These are phyloP conservation scores for Miichthys miiuy DNA, from an alignment of 2,797 vertebrate species.

Conservation along the genomic window DNA sequence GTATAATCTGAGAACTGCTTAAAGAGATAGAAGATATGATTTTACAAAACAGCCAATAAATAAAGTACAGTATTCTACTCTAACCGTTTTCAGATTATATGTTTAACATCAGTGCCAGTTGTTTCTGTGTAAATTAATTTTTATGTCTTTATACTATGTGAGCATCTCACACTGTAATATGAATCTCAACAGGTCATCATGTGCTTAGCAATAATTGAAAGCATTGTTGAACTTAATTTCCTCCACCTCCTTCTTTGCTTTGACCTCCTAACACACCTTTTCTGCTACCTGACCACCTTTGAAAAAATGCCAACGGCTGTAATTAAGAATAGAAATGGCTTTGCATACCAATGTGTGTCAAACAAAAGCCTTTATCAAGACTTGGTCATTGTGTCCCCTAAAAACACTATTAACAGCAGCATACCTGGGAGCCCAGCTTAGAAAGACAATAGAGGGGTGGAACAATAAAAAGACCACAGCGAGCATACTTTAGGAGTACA, in stretches of 20 bases:
- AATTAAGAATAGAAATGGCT: constrained; percentile 56
- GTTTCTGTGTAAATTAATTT: constrained; percentile 10
- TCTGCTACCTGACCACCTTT: constrained; percentile 29
- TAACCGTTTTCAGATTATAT: not conserved
- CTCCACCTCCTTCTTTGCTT: constrained; percentile 11
- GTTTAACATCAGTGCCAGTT: not conserved
- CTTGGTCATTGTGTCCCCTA: constrained; percentile 42
- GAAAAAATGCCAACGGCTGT: constrained; percentile 20
- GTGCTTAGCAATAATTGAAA: constrained; percentile 27
- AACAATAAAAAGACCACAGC: not conserved
- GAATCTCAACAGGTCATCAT: constrained; percentile 2
- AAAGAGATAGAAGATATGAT: constrained; percentile 2
- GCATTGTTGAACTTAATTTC: constrained; percentile 27
- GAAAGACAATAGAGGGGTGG: constrained; percentile 16
- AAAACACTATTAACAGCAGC: constrained; percentile 52
- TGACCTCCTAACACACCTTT: constrained; percentile 44
- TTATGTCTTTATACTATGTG: not conserved
- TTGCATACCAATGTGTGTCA: constrained; percentile 64
- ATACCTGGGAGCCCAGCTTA: constrained; percentile 46
- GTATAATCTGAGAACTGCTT: not conserved
- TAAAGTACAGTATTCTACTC: not conserved
- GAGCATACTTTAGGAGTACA: not conserved
- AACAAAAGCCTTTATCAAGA: constrained; percentile 58
- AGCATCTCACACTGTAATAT: constrained; percentile 6
- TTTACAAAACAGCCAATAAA: not conserved